These are phyloP conservation scores for Drosophila pandora DNA, from an alignment of 1,140 invertebrate species.

Conservation along the genomic window DNA sequence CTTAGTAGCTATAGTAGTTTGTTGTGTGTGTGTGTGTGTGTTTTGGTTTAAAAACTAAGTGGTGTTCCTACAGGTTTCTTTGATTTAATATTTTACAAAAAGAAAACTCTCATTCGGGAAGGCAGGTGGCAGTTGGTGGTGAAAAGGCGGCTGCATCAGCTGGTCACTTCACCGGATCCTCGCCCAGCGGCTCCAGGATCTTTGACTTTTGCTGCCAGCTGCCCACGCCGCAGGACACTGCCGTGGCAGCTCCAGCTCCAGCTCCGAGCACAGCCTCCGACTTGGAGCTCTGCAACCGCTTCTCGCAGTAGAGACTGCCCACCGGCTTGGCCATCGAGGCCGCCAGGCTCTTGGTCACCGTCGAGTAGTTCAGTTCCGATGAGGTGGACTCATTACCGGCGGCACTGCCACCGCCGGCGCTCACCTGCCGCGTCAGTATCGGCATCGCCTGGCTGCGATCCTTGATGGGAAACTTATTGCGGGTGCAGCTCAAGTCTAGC, in stretches of 20 bases:
- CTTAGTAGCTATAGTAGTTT: conserved; percentile 40
- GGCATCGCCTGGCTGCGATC: conserved; percentile 56
- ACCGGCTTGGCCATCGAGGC: conserved; percentile 70
- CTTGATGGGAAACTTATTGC: conserved; percentile 83
- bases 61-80: conserved; percentile 21
- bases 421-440: conserved; percentile 24
- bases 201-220: conserved; percentile 14
- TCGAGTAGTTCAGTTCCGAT: conserved; percentile 14
- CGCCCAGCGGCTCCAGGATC: conserved; percentile 7
- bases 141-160: background rate
- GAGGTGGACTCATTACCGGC: background rate
- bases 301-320: conserved; percentile 77
- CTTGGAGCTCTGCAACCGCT: conserved; percentile 76
- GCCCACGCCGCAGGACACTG: conserved; percentile 2
- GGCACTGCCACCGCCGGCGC: conserved; percentile 1
- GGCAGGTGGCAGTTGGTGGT: conserved; percentile 9
- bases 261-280: conserved; percentile 67
- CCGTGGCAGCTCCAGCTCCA: background rate
- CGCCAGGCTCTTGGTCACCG: conserved; percentile 71
- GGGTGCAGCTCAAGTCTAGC: conserved; percentile 81
- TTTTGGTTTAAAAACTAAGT: conserved; percentile 22
- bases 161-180: conserved; percentile 30
- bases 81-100: conserved; percentile 49
- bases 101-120: conserved; percentile 12
- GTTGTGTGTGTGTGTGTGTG: background rate